phyloP scores from a whole-genome alignment of 2,888 invertebrate genomes.

The Spialia ferax region DNA sequence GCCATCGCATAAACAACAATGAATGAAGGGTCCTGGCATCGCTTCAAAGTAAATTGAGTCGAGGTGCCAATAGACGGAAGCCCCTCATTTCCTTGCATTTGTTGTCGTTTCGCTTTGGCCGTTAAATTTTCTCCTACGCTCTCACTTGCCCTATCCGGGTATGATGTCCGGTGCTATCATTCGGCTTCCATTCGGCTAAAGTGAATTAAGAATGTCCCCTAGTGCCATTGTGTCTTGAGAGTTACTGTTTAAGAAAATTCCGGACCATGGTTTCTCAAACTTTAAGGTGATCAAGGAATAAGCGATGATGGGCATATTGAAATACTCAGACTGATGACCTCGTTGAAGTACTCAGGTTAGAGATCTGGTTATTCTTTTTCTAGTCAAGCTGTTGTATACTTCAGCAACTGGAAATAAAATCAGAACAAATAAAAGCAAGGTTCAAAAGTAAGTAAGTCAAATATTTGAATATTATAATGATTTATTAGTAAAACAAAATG shows the following conservation, averaged over 20 bases:
- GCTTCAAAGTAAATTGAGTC: constrained; percentile 75
- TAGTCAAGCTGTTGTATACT: too few species aligned
- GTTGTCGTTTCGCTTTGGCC: constrained; percentile 69
- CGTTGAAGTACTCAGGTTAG: too few species aligned
- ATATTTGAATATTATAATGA: too few species aligned
- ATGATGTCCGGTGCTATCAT: neutral
- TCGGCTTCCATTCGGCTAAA: constrained; percentile 1
- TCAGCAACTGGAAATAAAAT: too few species aligned
- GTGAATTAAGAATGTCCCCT: neutral
- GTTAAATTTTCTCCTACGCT: neutral
- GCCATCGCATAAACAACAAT: constrained; percentile 52
- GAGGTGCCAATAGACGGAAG: constrained; percentile 79
- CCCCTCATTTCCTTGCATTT: constrained; percentile 82
- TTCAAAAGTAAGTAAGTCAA: too few species aligned
- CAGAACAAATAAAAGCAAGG: too few species aligned
- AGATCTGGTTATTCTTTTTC: too few species aligned
- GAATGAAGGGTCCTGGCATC: constrained; percentile 50
- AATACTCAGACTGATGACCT: too few species aligned
- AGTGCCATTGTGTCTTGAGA: neutral
- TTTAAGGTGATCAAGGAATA: too few species aligned
- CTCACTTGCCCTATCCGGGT: neutral
- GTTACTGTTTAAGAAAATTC: neutral
- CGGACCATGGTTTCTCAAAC: neutral
- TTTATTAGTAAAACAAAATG: too few species aligned
- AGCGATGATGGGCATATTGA: too few species aligned